A percentile compares a stretch with the other conserved stretches of the same genome.
These are phyloP conservation scores for Australoheros scitulus DNA, from an alignment of 2,113 vertebrate genomes.

Conservation along the genomic window DNA sequence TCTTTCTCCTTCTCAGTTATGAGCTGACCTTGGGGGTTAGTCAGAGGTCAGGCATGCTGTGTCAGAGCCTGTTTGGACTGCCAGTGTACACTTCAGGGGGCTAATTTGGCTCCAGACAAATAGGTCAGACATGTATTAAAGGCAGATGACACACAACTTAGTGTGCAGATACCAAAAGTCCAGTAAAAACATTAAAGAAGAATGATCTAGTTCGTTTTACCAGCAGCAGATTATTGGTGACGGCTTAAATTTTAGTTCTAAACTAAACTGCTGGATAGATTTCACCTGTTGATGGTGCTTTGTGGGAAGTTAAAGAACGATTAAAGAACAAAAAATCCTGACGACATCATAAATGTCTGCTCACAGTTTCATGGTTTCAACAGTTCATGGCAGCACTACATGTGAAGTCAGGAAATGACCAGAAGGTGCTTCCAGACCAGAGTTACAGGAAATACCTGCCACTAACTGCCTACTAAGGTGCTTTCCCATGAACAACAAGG, in stretches of 20 bases:
- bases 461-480: background rate
- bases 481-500: background rate
- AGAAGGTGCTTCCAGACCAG: background rate
- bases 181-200: background rate
- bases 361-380: background rate
- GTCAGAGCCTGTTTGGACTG: conserved; percentile 33
- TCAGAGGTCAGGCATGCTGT: conserved; percentile 37
- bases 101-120: conserved; percentile 26
- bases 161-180: background rate
- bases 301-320: background rate
- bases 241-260: background rate
- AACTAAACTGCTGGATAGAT: background rate
- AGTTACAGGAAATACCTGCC: background rate
- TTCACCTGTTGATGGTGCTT: background rate
- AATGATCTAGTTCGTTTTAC: background rate
- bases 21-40: background rate
- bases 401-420: background rate
- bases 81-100: conserved; percentile 5
- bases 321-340: background rate
- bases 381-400: background rate
- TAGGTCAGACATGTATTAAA: conserved; percentile 38
- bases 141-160: conserved; percentile 18
- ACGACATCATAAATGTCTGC: background rate
- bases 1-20: background rate
- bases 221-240: background rate